Conservation (phyloP, 1,140 invertebrate species). For the Octopus bimaculoides region DNA sequence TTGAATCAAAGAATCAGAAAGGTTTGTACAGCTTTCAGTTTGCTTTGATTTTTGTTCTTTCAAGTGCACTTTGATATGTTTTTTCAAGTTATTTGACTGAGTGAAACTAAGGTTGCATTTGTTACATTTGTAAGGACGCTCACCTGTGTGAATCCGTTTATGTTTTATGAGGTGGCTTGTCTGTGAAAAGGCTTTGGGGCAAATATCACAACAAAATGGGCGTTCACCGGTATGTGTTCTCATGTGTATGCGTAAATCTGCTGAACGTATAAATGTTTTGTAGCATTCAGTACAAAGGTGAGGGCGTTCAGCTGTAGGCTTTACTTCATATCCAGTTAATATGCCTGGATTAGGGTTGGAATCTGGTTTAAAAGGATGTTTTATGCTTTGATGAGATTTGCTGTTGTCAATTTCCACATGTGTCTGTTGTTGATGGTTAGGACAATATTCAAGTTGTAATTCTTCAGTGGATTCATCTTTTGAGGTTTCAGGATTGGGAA, state of each 20-base stretch:
- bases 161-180: neutral
- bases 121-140: neutral
- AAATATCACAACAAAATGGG: neutral
- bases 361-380: too few species aligned
- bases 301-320: neutral
- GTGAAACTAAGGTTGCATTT: neutral
- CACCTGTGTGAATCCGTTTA: neutral
- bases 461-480: too few species aligned
- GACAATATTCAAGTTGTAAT: too few species aligned
- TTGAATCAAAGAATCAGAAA: too few species aligned
- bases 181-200: neutral
- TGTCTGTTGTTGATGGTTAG: too few species aligned
- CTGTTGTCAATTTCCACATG: too few species aligned
- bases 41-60: too few species aligned
- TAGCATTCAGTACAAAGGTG: neutral
- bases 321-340: too few species aligned
- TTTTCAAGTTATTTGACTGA: slow-evolving; percentile 15
- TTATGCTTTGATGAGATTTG: too few species aligned
- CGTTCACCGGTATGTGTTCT: neutral
- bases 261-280: neutral
- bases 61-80: slow-evolving; percentile 58
- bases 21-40: too few species aligned
- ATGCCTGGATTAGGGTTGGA: too few species aligned
- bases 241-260: neutral
- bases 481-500: too few species aligned